phyloP scores from a whole-genome alignment of 2,113 vertebrate species.

The Nycticorax nycticorax region DNA sequence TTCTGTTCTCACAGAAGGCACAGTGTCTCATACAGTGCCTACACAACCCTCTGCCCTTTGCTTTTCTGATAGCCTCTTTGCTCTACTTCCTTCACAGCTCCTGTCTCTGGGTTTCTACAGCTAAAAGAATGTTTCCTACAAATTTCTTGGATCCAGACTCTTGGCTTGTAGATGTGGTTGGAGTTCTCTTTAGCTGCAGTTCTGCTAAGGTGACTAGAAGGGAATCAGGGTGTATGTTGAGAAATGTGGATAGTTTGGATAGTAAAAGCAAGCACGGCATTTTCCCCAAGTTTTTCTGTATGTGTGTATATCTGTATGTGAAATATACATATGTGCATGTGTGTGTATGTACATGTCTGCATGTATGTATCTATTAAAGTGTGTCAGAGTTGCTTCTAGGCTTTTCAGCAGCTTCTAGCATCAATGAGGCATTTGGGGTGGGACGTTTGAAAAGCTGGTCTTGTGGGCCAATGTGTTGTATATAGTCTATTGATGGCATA shows the following conservation, averaged over 20 bases:
- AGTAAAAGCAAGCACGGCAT: not conserved
- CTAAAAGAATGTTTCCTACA: not conserved
- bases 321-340: not conserved
- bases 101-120: not conserved
- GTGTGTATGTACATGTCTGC: accelerated
- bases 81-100: not conserved
- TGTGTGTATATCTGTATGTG: not conserved
- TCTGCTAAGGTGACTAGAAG: not conserved
- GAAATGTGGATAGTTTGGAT: not conserved
- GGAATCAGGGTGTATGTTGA: not conserved
- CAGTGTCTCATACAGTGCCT: not conserved
- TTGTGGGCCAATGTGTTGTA: not conserved
- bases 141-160: not conserved
- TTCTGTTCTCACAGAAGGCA: not conserved
- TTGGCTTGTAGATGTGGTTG: not conserved
- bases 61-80: not conserved
- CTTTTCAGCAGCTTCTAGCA: not conserved
- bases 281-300: not conserved
- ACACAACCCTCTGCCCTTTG: not conserved
- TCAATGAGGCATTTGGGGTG: not conserved
- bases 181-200: not conserved
- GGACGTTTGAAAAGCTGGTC: not conserved
- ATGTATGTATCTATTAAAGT: not conserved
- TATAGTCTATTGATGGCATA: not conserved
- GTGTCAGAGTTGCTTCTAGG: not conserved